Evolutionary conservation across 2,888 invertebrate genomes (phyloP).

Genomic region (Caenorhabditis afra): DNA sequence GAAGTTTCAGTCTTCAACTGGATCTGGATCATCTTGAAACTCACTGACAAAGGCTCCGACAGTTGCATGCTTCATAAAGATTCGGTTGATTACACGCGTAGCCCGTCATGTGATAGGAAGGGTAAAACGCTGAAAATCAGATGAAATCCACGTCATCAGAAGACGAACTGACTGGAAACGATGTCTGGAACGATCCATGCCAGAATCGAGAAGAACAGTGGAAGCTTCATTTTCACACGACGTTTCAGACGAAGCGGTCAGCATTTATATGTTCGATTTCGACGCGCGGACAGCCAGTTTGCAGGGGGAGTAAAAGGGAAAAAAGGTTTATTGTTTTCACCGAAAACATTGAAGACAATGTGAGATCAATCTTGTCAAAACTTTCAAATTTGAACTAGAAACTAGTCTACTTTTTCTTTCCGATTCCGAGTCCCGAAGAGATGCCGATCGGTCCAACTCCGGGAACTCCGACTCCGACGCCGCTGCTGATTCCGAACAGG

Average conservation of each 20-base stretch:
- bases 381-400: not conserved
- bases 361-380: constrained; percentile 27
- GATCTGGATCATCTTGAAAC: not conserved
- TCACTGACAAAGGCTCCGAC: constrained; percentile 59
- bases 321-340: constrained; percentile 20
- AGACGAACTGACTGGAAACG: constrained; percentile 13
- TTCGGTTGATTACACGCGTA: constrained; percentile 64
- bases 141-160: not conserved
- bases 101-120: constrained; percentile 46
- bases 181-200: not conserved
- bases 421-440: constrained; percentile 63
- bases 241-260: not conserved
- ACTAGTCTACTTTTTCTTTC: constrained; percentile 44
- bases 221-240: not conserved
- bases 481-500: constrained; percentile 66
- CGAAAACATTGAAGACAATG: constrained; percentile 20
- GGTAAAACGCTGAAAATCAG: constrained; percentile 38
- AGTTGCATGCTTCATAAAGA: constrained; percentile 57
- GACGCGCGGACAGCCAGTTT: not conserved
- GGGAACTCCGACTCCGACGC: constrained; percentile 66
- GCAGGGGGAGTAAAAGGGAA: no score
- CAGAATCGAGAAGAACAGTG: not conserved
- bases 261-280: constrained; percentile 8
- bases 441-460: constrained; percentile 69
- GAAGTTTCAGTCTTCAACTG: not conserved